Base-by-base conservation (phyloP, 2,113 vertebrate species). In the Uria lomvia region DNA sequence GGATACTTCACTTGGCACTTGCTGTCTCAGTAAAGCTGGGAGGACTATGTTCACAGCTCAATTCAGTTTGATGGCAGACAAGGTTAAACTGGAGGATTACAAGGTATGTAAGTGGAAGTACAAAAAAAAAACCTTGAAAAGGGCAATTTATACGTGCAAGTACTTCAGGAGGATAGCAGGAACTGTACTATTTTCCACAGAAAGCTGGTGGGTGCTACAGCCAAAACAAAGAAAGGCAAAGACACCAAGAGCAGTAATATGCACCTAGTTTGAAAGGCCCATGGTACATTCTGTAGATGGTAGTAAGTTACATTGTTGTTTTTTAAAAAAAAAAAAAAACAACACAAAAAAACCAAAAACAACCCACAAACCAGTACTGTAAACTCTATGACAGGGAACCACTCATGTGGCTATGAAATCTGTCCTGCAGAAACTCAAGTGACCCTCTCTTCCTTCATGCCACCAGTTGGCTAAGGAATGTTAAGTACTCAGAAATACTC, bases 321-420 rank as follows among this genome's bases (percentile, higher is more conserved):
- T 36, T 36, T 11, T 17, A 9, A 42, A 58, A 53, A 17, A 26
- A 24, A 11, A 45, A 18, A 45, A 45, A 8, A 45, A 19, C 38
- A 38, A 38, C 38, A 38, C n/a, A n/a, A n/a, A n/a, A n/a, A n/a
- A n/a, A n/a, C n/a, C n/a, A n/a, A n/a, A n/a, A n/a, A n/a, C n/a
- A n/a, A n/a, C n/a, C n/a, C 18, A 10, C 11, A 60, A 34, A 2
- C 4, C 80, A 78, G 17, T 52, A 62, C 5, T 4, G 5, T 2
- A 2, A 55, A 26, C 16, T 50, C 59, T 18, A 7, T 12, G 18
- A 19, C 2, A 82, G 24, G 22, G 27, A 75, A 11, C 2, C 52
- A 32, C 26, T 29, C 2, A 0, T 3, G 13, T 15, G 24, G 20
- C 55, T 12, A 1, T 5, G 20, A 7, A 63, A 45, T 17, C 26